These are phyloP conservation scores for Serilophus lunatus DNA, from an alignment of 2,113 vertebrate genomes.

Conservation along the genomic window DNA sequence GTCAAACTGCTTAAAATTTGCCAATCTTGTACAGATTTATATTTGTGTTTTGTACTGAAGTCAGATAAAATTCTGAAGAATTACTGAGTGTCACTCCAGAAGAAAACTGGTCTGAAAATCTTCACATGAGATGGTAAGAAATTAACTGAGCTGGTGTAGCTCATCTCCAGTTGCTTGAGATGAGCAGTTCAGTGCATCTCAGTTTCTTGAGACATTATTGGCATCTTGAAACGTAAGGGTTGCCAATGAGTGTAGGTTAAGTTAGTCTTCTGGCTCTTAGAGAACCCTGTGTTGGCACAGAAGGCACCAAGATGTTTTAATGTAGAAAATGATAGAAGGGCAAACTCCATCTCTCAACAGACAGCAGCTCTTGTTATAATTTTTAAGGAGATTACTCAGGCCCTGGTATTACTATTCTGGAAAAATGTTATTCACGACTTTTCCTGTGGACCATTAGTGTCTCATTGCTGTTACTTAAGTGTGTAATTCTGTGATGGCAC, in stretches of 20 bases:
- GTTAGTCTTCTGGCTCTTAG: background rate
- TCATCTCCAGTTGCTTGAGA: background rate
- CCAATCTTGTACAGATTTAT: background rate
- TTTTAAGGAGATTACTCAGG: background rate
- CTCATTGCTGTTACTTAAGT: background rate
- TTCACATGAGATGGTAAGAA: background rate
- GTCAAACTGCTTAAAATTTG: background rate
- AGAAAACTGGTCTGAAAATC: background rate
- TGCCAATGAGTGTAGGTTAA: background rate
- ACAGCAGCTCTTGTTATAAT: background rate
- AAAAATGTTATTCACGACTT: background rate
- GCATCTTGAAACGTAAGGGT: background rate
- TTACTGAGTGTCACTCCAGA: background rate
- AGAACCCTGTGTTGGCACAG: background rate
- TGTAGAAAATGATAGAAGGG: background rate
- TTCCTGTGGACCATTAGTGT: background rate
- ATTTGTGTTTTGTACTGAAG: background rate
- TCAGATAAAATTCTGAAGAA: background rate
- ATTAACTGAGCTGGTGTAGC: background rate
- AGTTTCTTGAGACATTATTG: background rate
- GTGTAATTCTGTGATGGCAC: background rate
- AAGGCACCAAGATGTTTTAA: background rate
- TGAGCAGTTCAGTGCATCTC: background rate
- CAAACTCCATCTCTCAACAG: accelerated
- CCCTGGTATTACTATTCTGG: background rate